These are phyloP conservation scores for Chironomus tentans DNA, from an alignment of 2,888 invertebrate genomes.

Conservation along the genomic window DNA sequence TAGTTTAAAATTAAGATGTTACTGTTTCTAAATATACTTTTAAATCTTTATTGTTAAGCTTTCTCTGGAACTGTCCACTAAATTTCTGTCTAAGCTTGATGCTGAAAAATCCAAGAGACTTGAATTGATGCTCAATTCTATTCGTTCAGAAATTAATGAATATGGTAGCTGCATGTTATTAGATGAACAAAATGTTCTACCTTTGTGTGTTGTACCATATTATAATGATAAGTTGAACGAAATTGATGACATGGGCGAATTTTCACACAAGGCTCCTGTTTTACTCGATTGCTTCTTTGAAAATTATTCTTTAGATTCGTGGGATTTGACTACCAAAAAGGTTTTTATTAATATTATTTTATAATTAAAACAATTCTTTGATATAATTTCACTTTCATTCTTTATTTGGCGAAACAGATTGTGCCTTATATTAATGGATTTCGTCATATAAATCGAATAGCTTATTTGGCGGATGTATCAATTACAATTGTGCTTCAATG, in stretches of 20 bases:
- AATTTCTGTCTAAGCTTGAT: conserved; percentile 58
- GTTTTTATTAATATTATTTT: conserved; percentile 37
- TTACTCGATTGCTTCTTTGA: conserved; percentile 59
- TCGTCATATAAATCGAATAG: conserved; percentile 70
- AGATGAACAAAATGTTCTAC: conserved; percentile 49
- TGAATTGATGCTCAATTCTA: conserved; percentile 51
- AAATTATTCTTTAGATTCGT: conserved; percentile 54
- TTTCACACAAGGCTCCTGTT: conserved; percentile 72
- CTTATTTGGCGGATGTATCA: conserved; percentile 70
- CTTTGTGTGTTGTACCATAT: conserved; percentile 63
- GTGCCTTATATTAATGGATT: conserved; percentile 73
- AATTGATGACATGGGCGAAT: conserved; percentile 51
- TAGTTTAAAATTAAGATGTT: too few relatives aligned
- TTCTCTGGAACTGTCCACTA: conserved; percentile 62
- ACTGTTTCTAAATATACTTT: not conserved
- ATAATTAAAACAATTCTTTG: too few relatives aligned
- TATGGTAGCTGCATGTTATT: conserved; percentile 60
- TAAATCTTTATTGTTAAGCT: conserved; percentile 41
- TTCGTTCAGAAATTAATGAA: conserved; percentile 61
- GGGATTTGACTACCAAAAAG: conserved; percentile 78
- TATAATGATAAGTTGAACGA: conserved; percentile 46
- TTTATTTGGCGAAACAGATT: conserved; percentile 43
- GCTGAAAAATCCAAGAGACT: conserved; percentile 52
- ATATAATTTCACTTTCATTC: not conserved
- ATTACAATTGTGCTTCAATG: conserved; percentile 71